Evolutionary conservation across 23 tunicate species (phyloP).

Genomic region (Halocynthia aurantium): DNA sequence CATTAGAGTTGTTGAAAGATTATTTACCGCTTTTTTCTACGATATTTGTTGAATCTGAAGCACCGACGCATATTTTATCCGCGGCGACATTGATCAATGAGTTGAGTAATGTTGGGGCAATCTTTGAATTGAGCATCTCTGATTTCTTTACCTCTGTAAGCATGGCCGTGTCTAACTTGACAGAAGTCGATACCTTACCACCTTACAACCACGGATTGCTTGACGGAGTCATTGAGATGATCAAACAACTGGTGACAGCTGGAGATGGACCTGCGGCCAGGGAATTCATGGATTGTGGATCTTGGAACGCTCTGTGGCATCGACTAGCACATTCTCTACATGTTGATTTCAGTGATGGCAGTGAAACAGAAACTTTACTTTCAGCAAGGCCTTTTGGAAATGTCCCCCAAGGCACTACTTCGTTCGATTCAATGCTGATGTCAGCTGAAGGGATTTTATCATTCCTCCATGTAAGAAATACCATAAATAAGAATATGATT

Average conservation of each 20-base stretch:
- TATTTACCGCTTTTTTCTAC: constrained; percentile 17
- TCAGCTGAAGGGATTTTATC: constrained; percentile 45
- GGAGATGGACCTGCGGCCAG: constrained; percentile 29
- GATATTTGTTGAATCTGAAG: constrained; percentile 39
- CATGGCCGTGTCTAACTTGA: constrained; percentile 69
- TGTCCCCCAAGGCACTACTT: constrained; percentile 13
- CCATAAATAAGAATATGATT: not conserved
- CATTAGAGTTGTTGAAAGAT: constrained; percentile 19
- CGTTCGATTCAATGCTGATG: constrained; percentile 68
- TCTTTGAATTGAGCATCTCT: constrained; percentile 34
- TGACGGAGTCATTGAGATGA: constrained; percentile 77
- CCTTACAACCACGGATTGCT: constrained; percentile 47
- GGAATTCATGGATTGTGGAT: constrained; percentile 55
- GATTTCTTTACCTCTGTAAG: constrained; percentile 39
- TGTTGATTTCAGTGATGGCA: constrained; percentile 41
- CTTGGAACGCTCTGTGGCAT: constrained; percentile 87
- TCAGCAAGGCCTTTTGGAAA: constrained; percentile 42
- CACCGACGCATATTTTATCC: constrained; percentile 45
- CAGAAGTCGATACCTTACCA: constrained; percentile 77
- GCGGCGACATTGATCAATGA: constrained; percentile 42
- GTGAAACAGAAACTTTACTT: constrained; percentile 59
- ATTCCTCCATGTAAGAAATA: constrained; percentile 31
- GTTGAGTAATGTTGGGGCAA: constrained; percentile 46
- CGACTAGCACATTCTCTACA: constrained; percentile 61
- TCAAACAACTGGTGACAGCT: constrained; percentile 36